Conservation (phyloP, 2,113 vertebrate species). For the Mellivora capensis region DNA sequence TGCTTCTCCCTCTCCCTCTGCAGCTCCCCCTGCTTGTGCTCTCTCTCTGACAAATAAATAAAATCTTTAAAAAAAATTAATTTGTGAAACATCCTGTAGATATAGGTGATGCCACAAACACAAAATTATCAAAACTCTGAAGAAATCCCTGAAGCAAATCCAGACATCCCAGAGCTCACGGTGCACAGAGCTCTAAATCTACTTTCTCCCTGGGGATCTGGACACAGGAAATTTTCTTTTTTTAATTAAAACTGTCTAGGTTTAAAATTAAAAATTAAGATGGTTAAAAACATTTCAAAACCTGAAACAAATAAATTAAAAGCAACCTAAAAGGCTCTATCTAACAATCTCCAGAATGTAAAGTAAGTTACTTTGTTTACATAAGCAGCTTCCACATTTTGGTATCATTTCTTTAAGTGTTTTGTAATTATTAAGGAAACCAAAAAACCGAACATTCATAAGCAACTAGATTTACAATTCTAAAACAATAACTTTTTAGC, state of each 20-base stretch:
- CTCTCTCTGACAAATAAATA: no score
- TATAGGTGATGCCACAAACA: neutral
- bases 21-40: no score
- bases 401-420: neutral
- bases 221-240: neutral
- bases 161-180: neutral
- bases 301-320: neutral
- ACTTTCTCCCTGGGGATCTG: neutral
- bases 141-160: neutral
- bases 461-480: neutral
- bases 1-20: no score
- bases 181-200: neutral
- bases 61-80: neutral
- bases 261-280: neutral
- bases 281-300: neutral
- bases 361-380: neutral
- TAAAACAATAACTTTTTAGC: neutral
- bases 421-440: neutral
- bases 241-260: neutral
- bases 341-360: neutral
- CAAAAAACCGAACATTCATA: neutral
- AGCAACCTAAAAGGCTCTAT: neutral
- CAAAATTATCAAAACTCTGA: neutral
- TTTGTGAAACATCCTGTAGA: neutral
- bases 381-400: neutral